Conservation (phyloP, 2,113 vertebrate genomes). For the Nycticryphes semicollaris region DNA sequence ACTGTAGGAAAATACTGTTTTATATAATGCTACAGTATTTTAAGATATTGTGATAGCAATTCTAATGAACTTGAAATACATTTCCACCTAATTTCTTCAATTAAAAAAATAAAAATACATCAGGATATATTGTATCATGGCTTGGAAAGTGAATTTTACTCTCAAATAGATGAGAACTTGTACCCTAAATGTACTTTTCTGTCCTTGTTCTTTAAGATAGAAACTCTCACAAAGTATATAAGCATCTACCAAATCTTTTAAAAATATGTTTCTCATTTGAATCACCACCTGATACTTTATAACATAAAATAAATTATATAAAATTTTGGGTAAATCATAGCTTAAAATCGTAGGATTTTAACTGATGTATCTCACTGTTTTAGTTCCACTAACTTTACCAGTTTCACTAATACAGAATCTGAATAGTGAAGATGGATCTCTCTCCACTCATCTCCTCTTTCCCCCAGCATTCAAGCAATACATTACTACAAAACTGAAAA, state of each 20-base stretch:
- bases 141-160: neutral
- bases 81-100: neutral
- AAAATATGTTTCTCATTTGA: neutral
- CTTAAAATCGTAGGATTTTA: neutral
- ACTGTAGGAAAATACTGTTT: neutral
- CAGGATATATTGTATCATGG: neutral
- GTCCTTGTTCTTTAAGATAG: neutral
- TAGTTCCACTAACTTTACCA: neutral
- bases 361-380: neutral
- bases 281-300: neutral
- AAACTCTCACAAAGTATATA: neutral
- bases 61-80: neutral
- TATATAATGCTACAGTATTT: neutral
- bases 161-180: neutral
- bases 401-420: neutral
- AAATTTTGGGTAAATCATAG: neutral
- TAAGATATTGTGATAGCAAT: neutral
- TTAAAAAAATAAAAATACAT: neutral
- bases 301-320: neutral
- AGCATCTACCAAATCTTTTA: neutral
- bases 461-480: neutral
- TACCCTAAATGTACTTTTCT: neutral
- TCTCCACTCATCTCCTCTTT: neutral
- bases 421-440: neutral
- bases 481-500: neutral